These are phyloP conservation scores for Trypoxylus dichotomus DNA, from an alignment of 1,140 invertebrate genomes.

Conservation along the genomic window DNA sequence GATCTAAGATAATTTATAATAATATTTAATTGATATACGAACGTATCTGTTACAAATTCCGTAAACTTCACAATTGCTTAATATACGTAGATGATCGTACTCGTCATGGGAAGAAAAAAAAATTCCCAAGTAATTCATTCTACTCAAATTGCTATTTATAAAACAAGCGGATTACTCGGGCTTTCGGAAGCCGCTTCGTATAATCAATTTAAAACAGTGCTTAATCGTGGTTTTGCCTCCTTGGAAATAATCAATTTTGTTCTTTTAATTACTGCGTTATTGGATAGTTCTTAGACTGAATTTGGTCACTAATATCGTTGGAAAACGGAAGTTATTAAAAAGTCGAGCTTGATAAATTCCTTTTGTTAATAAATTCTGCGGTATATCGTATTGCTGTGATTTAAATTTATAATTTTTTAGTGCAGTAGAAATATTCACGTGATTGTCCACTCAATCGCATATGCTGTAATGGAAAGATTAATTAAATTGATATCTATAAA, in stretches of 20 bases:
- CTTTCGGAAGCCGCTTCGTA: neutral
- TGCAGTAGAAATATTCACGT: no score
- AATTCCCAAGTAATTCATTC: neutral
- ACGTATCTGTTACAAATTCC: neutral
- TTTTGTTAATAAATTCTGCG: neutral
- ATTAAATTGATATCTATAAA: no score
- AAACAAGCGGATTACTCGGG: no score
- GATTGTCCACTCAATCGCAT: no score
- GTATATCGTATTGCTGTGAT: neutral
- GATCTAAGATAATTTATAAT: no score
- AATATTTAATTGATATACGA: no score
- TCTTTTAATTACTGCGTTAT: slow-evolving; percentile 3
- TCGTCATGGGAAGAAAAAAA: neutral
- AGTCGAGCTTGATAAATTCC: neutral
- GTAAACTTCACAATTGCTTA: neutral
- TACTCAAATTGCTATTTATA: neutral
- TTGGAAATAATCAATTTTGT: neutral
- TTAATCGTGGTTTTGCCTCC: neutral
- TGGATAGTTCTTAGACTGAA: neutral
- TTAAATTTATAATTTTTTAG: no score
- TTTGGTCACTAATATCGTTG: neutral
- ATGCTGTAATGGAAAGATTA: no score
- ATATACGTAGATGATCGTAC: neutral
- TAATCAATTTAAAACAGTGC: neutral
- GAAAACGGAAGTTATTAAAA: neutral